phyloP scores from a whole-genome alignment of 2,888 invertebrate species.

The Caenorhabditis parvicauda region DNA sequence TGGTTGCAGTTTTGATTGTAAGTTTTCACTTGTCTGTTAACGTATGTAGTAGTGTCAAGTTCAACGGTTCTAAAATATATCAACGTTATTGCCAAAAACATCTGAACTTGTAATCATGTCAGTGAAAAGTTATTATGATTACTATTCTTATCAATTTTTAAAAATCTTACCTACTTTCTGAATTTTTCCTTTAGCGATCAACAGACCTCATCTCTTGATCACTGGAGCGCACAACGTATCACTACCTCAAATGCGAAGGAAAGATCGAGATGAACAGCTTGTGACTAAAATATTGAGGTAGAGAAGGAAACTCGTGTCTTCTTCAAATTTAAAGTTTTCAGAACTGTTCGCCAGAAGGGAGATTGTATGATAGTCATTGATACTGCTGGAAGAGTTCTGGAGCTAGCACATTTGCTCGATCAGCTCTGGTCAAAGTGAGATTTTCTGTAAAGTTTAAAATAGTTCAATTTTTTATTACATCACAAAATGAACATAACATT shows the following conservation, averaged over 20 bases:
- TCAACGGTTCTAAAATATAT: not conserved
- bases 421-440: conserved; percentile 57
- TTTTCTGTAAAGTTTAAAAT: too few relatives aligned
- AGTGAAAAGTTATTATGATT: too few relatives aligned
- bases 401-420: conserved; percentile 87
- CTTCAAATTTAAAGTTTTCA: conserved; percentile 4
- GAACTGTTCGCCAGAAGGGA: conserved; percentile 85
- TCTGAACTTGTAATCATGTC: too few relatives aligned
- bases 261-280: conserved; percentile 89
- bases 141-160: too few relatives aligned
- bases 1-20: conserved; percentile 56
- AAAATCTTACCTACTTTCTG: too few relatives aligned
- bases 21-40: conserved; percentile 5
- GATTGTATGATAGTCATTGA: conserved; percentile 90
- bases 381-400: conserved; percentile 91
- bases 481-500: too few relatives aligned
- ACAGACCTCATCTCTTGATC: conserved; percentile 87
- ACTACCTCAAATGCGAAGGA: conserved; percentile 77
- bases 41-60: too few relatives aligned
- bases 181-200: conserved; percentile 69
- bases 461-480: too few relatives aligned
- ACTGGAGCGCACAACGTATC: conserved; percentile 93
- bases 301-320: not conserved
- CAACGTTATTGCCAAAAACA: not conserved
- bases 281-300: conserved; percentile 73